Base-by-base conservation (phyloP, 2,888 invertebrate species). In the Drosophila ezoana region DNA sequence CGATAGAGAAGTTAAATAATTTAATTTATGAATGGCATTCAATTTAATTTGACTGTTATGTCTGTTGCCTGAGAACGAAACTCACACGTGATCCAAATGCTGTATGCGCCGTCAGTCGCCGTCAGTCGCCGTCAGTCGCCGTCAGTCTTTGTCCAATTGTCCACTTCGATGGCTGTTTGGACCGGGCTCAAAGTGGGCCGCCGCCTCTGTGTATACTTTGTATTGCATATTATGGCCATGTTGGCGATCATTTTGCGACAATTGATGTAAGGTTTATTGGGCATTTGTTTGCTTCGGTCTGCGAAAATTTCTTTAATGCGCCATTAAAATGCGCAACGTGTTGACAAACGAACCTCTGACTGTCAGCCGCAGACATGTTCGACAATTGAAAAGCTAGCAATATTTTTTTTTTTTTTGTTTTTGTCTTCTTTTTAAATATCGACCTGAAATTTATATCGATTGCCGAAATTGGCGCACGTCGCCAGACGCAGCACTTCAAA, bases 261-360 rank as follows among this genome's bases (percentile, higher is more conserved):
- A 74, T 71, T 78, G 68, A 63, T 78, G 61, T 76, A 67, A 70
- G 77, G 76, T 90, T 90, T 90, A 90, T 90, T 76, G 81, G 72
- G 28, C 8, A 76, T 83, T 86, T 89, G 90, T 90, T 86, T 20
- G 82, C 81, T 40, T 13, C 82, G 89, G 90, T 90, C 90, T 74
- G 65, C 78, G 64, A 81, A 80, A 89, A 89, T 87, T 74, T 77
- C 75, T 80, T 84, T 83, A 89, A 84, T 82, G 79, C 73, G 77
- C 79, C 81, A 90, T 90, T 90, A 81, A 90, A 87, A 90, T 90
- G 85, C 90, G 73, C 66, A 73, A 70, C 88, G 76, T 85, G 87
- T 87, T 73, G 52, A 69, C 62, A 51, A 51, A n/a, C 18, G 35
- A 18, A 32, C 49, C 53, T 56, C 59, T 68, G 67, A 70, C 72